phyloP scores from a whole-genome alignment of 2,113 vertebrate genomes.

The Microcebus lehilahytsara region DNA sequence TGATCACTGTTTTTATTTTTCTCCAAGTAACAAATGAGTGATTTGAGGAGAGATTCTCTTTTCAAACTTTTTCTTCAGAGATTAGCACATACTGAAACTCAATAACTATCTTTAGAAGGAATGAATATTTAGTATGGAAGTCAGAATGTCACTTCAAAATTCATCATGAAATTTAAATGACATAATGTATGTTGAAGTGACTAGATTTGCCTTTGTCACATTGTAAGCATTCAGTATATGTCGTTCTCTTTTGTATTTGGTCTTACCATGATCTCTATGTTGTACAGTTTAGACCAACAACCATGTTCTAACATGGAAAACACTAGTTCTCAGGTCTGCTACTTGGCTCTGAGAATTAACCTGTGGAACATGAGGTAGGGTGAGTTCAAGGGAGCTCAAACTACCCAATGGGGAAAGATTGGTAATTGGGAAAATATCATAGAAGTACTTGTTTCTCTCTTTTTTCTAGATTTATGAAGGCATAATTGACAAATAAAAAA shows the following conservation, averaged over 20 bases:
- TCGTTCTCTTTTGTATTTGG: background rate
- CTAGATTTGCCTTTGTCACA: background rate
- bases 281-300: background rate
- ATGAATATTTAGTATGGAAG: background rate
- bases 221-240: background rate
- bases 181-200: background rate
- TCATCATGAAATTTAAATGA: background rate
- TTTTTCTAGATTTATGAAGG: too few relatives aligned
- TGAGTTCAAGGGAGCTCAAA: background rate
- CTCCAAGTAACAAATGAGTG: too few relatives aligned
- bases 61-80: background rate
- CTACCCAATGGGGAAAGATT: background rate
- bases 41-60: too few relatives aligned
- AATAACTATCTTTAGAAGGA: background rate
- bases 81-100: background rate
- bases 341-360: background rate
- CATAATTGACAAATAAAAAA: background rate
- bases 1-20: too few relatives aligned
- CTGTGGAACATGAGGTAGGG: background rate
- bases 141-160: background rate
- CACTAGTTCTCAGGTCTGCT: background rate
- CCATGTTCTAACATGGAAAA: background rate
- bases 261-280: background rate
- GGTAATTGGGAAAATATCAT: background rate
- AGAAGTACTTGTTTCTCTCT: background rate